phyloP scores from a whole-genome alignment of 2,888 invertebrate species.

The Drosophila multiciliata region DNA sequence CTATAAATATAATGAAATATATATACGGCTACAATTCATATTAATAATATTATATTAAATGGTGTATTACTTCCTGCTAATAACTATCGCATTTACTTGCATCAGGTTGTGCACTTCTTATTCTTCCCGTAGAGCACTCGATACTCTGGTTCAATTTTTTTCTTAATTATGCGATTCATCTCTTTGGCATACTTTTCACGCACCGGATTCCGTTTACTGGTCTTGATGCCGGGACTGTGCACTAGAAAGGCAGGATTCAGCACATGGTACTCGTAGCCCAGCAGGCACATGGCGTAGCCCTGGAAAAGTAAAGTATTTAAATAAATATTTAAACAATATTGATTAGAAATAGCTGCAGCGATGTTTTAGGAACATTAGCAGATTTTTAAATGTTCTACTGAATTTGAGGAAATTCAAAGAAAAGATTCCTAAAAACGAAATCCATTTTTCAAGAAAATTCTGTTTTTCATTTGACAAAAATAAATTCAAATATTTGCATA shows the following conservation, averaged over 20 bases:
- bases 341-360: background rate
- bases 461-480: background rate
- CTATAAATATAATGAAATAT: background rate
- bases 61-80: background rate
- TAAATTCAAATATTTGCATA: no score
- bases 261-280: constrained; percentile 95
- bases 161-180: constrained; percentile 87
- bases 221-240: constrained; percentile 95
- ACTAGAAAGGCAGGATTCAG: constrained; percentile 94
- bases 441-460: no score
- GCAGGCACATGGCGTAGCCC: constrained; percentile 94
- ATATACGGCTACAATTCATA: background rate
- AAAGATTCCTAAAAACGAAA: no score
- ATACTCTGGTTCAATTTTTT: constrained; percentile 91
- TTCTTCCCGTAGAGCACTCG: constrained; percentile 91
- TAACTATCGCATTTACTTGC: background rate
- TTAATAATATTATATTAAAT: background rate
- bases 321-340: background rate
- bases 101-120: constrained; percentile 86
- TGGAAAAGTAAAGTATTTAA: constrained; percentile 75
- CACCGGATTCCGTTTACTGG: constrained; percentile 87
- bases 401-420: no score
- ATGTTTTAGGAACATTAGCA: background rate
- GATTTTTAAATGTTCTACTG: background rate
- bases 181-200: constrained; percentile 86